Percentiles rank a stretch among this genome's conserved stretches.
These are phyloP conservation scores for Caenorhabditis uteleia DNA, from an alignment of 2,888 invertebrate species.

Conservation along the genomic window DNA sequence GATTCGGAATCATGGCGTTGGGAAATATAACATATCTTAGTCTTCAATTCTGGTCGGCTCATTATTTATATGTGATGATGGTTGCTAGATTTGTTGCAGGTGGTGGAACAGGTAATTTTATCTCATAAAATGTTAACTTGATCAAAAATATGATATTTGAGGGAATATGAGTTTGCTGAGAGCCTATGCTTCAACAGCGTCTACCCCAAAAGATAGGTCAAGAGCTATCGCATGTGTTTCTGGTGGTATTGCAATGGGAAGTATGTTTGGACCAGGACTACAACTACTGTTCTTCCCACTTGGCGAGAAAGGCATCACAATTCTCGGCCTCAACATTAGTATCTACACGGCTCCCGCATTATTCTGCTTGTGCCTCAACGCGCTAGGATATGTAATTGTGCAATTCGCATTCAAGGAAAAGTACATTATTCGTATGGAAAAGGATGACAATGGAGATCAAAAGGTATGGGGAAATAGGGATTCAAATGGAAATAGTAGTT, in stretches of 20 bases:
- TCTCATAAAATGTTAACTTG: background rate
- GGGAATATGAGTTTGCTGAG: slow-evolving; percentile 49
- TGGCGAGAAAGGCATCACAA: slow-evolving; percentile 33
- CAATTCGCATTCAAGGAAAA: slow-evolving; percentile 44
- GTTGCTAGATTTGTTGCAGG: slow-evolving; percentile 42
- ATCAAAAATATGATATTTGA: slow-evolving; percentile 8
- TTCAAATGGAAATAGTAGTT: background rate
- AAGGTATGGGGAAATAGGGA: background rate
- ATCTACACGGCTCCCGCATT: slow-evolving; percentile 54
- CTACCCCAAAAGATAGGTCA: slow-evolving; percentile 45
- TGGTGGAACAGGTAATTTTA: slow-evolving; percentile 39
- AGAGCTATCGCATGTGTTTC: slow-evolving; percentile 49
- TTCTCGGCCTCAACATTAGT: slow-evolving; percentile 34
- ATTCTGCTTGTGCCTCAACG: slow-evolving; percentile 34
- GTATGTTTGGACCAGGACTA: slow-evolving; percentile 49
- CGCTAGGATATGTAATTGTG: slow-evolving; percentile 35
- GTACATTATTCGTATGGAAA: slow-evolving; percentile 24
- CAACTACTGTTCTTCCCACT: slow-evolving; percentile 53
- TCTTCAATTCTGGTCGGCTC: slow-evolving; percentile 26
- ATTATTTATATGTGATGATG: slow-evolving; percentile 43
- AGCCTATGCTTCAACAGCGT: slow-evolving; percentile 51
- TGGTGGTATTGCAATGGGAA: slow-evolving; percentile 55
- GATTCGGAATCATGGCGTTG: slow-evolving; percentile 43
- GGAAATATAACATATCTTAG: slow-evolving; percentile 49
- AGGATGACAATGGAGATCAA: slow-evolving; percentile 2